Evolutionary conservation across 2,797 vertebrate genomes (phyloP), one percentile per base, ranked within the genome.

Genomic region (Gallinago solitaria): DNA sequence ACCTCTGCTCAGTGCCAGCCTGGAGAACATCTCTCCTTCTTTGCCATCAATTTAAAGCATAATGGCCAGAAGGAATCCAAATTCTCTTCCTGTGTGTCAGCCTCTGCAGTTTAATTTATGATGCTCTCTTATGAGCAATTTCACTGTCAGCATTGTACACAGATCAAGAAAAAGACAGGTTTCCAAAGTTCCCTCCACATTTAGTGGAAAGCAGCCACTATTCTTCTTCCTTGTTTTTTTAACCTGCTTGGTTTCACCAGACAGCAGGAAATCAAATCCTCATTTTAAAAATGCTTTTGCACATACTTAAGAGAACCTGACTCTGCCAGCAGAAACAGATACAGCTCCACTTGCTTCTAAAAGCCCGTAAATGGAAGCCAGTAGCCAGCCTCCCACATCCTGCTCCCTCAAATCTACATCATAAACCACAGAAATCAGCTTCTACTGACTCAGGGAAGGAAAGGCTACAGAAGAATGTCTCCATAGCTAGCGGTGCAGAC

Each of bases 381-480:
- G 90, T 96, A 87, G 95, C 95, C 93, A 93, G 67, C 56, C 93
- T 95, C 92, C 95, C 95, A 96, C 96, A 97, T 94, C 92, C 95
- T 95, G 95, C 83, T 96, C 89, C 95, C 60, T 85, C 14, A 0
- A 94, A 96, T 83, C 90, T 78, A 79, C 86, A 93, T 53, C 68
- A 84, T 45, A 92, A 97, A 94, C 93, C 92, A 93, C 92, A 95
- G 80, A 93, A 95, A 90, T 75, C 88, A 90, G 70, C 83, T 91
- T 79, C 82, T 68, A 80, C 89, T 75, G 82, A 88, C 63, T 90
- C 80, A 63, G 83, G 77, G 60, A 91, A 90, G 88, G 85, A 93
- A 85, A 91, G 61, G 68, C 86, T 82, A 79, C 35, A 87, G 92
- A 64, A 84, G 61, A 90, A 90, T 6, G 27, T 77, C 87, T 94